Conservation (phyloP, 2,113 vertebrate genomes). For the Microcebus griseorufus region DNA sequence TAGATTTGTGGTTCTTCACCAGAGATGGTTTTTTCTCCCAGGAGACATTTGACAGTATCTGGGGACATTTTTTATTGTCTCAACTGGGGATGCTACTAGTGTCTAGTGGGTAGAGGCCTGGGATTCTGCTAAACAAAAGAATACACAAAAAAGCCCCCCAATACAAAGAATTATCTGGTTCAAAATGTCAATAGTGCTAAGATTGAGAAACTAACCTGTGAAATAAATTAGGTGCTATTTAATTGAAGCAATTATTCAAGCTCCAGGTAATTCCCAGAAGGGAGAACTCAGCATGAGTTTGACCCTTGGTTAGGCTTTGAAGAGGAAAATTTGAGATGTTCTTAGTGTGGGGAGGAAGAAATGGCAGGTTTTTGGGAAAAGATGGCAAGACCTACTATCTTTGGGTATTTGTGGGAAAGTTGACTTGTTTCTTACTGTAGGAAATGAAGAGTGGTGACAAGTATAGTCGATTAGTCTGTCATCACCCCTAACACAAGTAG, state of each 20-base stretch:
- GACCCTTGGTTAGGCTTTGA: neutral
- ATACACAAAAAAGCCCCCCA: neutral
- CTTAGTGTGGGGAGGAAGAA: neutral
- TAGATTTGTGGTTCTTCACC: neutral
- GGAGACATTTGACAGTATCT: neutral
- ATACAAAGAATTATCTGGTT: neutral
- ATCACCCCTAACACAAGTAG: neutral
- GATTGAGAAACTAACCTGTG: neutral
- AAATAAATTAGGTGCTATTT: neutral
- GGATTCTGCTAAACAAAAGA: neutral
- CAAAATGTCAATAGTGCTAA: neutral
- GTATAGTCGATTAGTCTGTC: neutral
- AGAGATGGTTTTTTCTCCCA: neutral
- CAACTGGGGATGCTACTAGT: neutral
- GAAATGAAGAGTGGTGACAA: neutral
- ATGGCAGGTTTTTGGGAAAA: neutral
- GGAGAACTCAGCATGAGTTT: neutral
- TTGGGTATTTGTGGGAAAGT: neutral
- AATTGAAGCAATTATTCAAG: conserved; percentile 39
- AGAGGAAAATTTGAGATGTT: neutral
- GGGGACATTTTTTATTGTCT: conserved; percentile 8
- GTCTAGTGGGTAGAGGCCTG: neutral
- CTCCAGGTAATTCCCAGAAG: neutral
- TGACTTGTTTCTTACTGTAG: neutral
- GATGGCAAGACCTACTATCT: neutral